phyloP scores from a whole-genome alignment of 2,888 invertebrate genomes.

The Anoncus sp. region DNA sequence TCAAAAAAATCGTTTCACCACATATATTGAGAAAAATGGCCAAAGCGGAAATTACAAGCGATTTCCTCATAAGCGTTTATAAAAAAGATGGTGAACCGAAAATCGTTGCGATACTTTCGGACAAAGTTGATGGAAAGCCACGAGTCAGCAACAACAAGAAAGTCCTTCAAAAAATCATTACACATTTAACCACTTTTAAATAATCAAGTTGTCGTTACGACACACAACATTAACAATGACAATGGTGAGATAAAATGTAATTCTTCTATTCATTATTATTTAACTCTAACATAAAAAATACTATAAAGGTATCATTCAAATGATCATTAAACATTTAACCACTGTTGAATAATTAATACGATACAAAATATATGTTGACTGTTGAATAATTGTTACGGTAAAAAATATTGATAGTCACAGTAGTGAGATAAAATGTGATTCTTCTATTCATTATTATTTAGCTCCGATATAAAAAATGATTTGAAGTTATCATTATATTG shows the following conservation, averaged over 20 bases:
- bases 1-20: slow-evolving; percentile 5
- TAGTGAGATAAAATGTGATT: not conserved
- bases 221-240: not conserved
- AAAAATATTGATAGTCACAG: not conserved
- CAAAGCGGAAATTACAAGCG: slow-evolving; percentile 7
- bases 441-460: not conserved
- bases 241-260: not conserved
- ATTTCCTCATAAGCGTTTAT: not conserved
- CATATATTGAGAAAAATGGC: not conserved
- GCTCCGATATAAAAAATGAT: not conserved
- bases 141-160: not conserved
- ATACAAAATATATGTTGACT: too few species aligned
- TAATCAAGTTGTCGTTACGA: not conserved
- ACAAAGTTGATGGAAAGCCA: not conserved
- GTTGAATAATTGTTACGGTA: not conserved
- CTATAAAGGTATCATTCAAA: slow-evolving; percentile 1
- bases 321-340: not conserved
- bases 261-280: not conserved
- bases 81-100: slow-evolving; percentile 1
- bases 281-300: not conserved
- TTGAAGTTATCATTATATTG: not conserved
- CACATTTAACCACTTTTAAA: not conserved
- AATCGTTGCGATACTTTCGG: slow-evolving; percentile 1
- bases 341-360: not conserved
- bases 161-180: slow-evolving; percentile 1